Evolutionary conservation across 2,888 invertebrate genomes (phyloP).

Genomic region (Nomada lathburiana): DNA sequence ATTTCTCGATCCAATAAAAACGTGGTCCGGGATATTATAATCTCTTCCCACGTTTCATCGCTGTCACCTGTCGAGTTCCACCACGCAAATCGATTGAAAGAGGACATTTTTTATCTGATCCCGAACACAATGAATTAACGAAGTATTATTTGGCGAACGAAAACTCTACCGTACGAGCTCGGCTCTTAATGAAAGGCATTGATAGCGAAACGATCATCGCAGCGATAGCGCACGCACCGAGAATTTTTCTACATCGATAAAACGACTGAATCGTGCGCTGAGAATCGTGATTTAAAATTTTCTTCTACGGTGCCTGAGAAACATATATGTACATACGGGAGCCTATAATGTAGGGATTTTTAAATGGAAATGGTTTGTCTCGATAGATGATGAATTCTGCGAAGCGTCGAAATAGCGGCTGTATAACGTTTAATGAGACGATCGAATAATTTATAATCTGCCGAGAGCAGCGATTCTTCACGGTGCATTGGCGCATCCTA

Average conservation of each 20-base stretch:
- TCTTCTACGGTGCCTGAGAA: neutral
- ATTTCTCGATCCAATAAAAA: slow-evolving; percentile 10
- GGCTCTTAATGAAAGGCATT: neutral
- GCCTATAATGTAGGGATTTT: no score
- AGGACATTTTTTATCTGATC: slow-evolving; percentile 28
- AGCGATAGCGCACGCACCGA: neutral
- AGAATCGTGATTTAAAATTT: neutral
- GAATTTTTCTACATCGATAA: neutral
- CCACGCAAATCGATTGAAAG: neutral
- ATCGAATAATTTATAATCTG: slow-evolving; percentile 46
- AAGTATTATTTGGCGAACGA: slow-evolving; percentile 34
- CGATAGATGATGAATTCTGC: neutral
- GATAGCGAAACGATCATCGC: neutral
- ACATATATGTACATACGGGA: neutral
- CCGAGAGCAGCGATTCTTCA: slow-evolving; percentile 7
- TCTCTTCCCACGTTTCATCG: slow-evolving; percentile 31
- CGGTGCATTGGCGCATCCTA: slow-evolving; percentile 27
- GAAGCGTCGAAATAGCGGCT: neutral
- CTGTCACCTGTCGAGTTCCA: slow-evolving; percentile 34
- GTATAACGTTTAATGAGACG: slow-evolving; percentile 18
- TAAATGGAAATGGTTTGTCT: neutral
- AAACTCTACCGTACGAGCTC: neutral
- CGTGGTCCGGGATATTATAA: slow-evolving; percentile 13
- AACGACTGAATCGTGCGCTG: neutral
- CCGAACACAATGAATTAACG: slow-evolving; percentile 36